Evolutionary conservation across 1,140 invertebrate genomes (phyloP), one percentile per base, ranked within the genome.

Genomic region (Zeugodacus cucurbitae): DNA sequence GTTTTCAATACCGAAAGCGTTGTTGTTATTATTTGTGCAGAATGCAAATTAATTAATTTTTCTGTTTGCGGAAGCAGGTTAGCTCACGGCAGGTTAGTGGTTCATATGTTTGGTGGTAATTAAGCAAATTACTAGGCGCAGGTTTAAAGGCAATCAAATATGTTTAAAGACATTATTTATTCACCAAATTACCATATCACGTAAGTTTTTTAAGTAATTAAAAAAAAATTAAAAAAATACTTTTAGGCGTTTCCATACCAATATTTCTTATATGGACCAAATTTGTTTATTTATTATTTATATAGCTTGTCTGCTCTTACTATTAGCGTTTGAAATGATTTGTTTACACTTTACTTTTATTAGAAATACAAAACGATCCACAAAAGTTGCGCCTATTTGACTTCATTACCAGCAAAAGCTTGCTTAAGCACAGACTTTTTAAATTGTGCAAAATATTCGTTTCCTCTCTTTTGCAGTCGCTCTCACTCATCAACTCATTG

Each of bases 41-140:
- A 41, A 41, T 82, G 8, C n/a, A 82, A 82, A 82, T 82, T 82
- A 82, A 82, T 82, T 82, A 82, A 48, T 82, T 82, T 82, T 48
- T 48, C 10, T 48, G 41, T 82, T 48, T 82, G 10, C 74, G 8
- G 48, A 11, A 1, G 74, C 20, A 5, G 41, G 6, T 82, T 41
- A 82, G 10, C 74, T 82, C 3, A 8, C 26, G 22, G 44, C 17
- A 26, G 44, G 26, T 29, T 48, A 48, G 10, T 29, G 41, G n/a
- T n/a, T 26, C 14, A 82, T 48, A 41, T 74, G 34, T 41, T 74
- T 74, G 34, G 34, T 7, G 20, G 37, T 34, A 74, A 74, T 74
- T 74, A 74, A 74, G 10, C 20, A 74, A 74, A 74, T 74, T 74
- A 74, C 29, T 41, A 2, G 2, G 37, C 37, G 14, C 20, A 22